Percentiles rank a stretch among this genome's conserved stretches.
These are phyloP conservation scores for Callipepla squamata DNA, from an alignment of 2,113 vertebrate species.

Conservation along the genomic window DNA sequence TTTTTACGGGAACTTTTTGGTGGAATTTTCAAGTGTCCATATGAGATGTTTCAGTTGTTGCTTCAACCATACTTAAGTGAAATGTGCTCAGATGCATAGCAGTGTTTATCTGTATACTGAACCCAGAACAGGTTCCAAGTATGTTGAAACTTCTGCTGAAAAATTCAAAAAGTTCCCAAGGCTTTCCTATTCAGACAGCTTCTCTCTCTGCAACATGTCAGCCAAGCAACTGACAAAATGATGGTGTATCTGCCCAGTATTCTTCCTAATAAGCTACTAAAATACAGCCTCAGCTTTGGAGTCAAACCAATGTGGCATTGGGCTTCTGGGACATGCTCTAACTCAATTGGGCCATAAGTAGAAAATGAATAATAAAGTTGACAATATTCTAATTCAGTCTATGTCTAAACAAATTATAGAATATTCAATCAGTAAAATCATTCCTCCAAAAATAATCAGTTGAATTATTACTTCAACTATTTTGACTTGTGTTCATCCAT, in stretches of 20 bases:
- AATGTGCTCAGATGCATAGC: not conserved
- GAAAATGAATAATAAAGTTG: not conserved
- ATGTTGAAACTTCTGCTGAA: not conserved
- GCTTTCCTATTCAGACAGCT: not conserved
- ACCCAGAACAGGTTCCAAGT: not conserved
- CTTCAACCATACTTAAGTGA: not conserved
- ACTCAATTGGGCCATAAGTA: slow-evolving; percentile 27
- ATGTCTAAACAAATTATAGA: not conserved
- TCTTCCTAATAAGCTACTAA: not conserved
- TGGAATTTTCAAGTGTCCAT: not conserved
- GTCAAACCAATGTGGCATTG: not conserved
- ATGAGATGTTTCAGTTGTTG: not conserved
- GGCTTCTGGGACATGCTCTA: slow-evolving; percentile 33
- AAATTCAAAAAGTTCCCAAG: not conserved
- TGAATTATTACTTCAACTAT: not conserved
- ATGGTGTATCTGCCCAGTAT: not conserved
- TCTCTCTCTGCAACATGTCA: not conserved
- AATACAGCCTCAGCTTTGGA: not conserved
- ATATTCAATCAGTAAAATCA: slow-evolving; percentile 21
- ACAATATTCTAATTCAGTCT: slow-evolving; percentile 2
- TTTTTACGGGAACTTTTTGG: not conserved
- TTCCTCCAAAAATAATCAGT: not conserved
- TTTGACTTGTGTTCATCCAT: not conserved
- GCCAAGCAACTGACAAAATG: not conserved
- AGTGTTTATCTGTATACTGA: not conserved